phyloP scores from a whole-genome alignment of 2,888 invertebrate species.

The Folsomia candida region DNA sequence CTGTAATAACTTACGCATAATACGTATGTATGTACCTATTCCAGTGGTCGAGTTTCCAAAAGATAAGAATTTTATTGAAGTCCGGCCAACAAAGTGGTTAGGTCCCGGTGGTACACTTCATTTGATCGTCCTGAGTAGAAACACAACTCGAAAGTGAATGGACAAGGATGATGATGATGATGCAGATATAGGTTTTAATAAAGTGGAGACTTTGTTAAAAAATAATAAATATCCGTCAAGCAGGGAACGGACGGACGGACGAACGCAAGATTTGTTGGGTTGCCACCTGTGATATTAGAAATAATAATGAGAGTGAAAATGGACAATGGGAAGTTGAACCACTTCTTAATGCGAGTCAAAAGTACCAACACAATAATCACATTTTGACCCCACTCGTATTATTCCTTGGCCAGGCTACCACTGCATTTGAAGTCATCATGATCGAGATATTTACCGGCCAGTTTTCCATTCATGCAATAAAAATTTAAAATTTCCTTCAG shows the following conservation, averaged over 20 bases:
- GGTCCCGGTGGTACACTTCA: neutral
- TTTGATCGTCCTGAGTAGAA: neutral
- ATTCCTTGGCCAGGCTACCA: no score
- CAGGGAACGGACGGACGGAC: neutral
- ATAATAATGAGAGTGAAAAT: constrained; percentile 12
- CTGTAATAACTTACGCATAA: no score
- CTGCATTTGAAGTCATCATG: no score
- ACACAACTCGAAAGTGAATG: neutral
- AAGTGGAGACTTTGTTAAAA: neutral
- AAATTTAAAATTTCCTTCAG: constrained; percentile 8
- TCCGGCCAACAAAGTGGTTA: neutral
- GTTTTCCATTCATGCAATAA: neutral
- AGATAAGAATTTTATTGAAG: neutral
- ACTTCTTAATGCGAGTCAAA: neutral
- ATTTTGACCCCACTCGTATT: neutral
- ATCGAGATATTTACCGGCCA: neutral
- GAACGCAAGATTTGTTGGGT: neutral
- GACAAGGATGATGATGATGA: no score
- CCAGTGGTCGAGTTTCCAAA: no score
- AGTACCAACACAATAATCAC: neutral
- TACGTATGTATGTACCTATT: no score
- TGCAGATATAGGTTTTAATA: neutral
- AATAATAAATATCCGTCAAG: constrained; percentile 5
- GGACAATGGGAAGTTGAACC: neutral
- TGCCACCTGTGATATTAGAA: constrained; percentile 17